These are phyloP conservation scores for Prochilodus magdalenae DNA, from an alignment of 2,113 vertebrate species.

Conservation along the genomic window DNA sequence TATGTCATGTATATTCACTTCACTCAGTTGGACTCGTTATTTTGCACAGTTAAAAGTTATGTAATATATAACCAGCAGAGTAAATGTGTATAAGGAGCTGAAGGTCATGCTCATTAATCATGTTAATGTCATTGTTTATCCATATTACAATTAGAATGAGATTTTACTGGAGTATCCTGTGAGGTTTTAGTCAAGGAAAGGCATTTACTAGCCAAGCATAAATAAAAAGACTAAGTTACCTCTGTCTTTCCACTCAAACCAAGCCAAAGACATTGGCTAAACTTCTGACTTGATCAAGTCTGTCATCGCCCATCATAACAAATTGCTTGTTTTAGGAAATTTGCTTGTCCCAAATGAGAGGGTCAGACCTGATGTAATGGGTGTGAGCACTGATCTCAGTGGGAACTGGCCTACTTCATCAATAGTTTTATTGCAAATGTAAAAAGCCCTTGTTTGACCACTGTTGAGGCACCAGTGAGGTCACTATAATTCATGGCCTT, in stretches of 20 bases:
- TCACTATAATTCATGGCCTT: slow-evolving; percentile 34
- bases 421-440: slow-evolving; percentile 37
- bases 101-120: background rate
- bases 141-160: background rate
- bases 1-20: no score
- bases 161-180: background rate
- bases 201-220: background rate
- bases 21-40: no score
- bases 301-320: slow-evolving; percentile 19
- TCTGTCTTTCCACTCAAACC: background rate
- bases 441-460: slow-evolving; percentile 30
- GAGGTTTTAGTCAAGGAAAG: background rate
- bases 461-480: slow-evolving; percentile 30
- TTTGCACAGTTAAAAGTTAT: background rate
- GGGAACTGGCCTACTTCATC: slow-evolving; percentile 36
- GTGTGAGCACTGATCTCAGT: slow-evolving; percentile 45
- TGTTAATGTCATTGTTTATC: background rate
- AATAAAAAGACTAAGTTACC: background rate
- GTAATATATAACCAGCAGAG: background rate
- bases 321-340: slow-evolving; percentile 31
- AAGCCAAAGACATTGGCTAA: background rate
- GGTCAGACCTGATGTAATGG: slow-evolving; percentile 41
- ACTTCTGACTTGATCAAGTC: background rate
- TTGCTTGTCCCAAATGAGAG: slow-evolving; percentile 30
- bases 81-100: background rate